phyloP scores from a whole-genome alignment of 2,113 vertebrate genomes.

The Rhegmatorhina hoffmannsi region DNA sequence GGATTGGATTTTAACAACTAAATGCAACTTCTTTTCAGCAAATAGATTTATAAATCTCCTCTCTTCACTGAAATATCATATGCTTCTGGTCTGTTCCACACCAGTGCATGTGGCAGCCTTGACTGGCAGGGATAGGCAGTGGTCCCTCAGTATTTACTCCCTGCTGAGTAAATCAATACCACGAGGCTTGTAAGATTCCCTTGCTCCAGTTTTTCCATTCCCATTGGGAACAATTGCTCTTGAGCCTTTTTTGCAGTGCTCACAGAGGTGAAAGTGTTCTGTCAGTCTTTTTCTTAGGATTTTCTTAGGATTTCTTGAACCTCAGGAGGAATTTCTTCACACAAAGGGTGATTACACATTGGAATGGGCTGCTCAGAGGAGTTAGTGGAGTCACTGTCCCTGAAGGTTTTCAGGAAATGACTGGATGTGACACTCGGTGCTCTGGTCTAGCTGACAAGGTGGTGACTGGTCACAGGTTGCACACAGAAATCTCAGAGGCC shows the following conservation, averaged over 20 bases:
- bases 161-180: constrained; percentile 3
- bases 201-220: background rate
- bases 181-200: background rate
- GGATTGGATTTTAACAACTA: background rate
- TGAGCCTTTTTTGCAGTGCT: constrained; percentile 12
- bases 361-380: background rate
- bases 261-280: background rate
- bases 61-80: background rate
- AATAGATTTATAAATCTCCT: background rate
- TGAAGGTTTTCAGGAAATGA: too few species aligned
- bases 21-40: background rate
- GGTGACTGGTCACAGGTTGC: background rate
- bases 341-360: background rate
- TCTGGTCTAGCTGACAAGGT: background rate
- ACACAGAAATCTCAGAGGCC: too few species aligned
- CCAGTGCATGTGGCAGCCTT: background rate
- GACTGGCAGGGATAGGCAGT: background rate
- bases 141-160: background rate
- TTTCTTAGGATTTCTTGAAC: background rate
- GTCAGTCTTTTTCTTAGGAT: background rate
- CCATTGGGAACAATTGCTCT: background rate
- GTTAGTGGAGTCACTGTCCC: background rate
- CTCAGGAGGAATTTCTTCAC: background rate
- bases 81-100: background rate
- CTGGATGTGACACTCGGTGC: background rate